These are phyloP conservation scores for Amphimallon solstitiale DNA, from an alignment of 2,888 invertebrate species.

Conservation along the genomic window DNA sequence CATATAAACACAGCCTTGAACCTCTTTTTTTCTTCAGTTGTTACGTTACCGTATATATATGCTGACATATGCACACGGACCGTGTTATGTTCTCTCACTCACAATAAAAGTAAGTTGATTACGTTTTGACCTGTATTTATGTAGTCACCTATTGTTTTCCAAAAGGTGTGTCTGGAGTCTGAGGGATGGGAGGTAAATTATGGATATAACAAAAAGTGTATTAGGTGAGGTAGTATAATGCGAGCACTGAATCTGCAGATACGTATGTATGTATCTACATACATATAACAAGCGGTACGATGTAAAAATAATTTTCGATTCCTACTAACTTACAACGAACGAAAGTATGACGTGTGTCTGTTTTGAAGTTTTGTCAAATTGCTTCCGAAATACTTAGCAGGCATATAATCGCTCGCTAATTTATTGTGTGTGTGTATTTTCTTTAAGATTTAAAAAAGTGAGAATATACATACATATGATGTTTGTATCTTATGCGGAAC, in stretches of 20 bases:
- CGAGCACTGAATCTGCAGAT: background rate
- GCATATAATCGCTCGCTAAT: background rate
- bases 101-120: background rate
- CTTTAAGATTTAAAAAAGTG: background rate
- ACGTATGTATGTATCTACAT: no score
- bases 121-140: constrained; percentile 4
- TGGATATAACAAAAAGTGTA: background rate
- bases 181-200: background rate
- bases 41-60: background rate
- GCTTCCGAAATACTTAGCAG: background rate
- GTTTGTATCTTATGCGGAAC: constrained; percentile 13
- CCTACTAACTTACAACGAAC: background rate
- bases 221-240: no score
- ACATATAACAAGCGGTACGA: background rate
- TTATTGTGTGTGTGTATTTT: background rate
- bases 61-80: background rate
- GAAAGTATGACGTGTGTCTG: background rate
- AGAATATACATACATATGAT: no score
- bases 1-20: constrained; percentile 17
- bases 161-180: constrained; percentile 10
- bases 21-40: background rate
- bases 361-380: background rate
- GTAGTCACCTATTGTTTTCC: constrained; percentile 4
- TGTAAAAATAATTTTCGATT: constrained; percentile 8
- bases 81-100: background rate